Base-by-base conservation (phyloP, 2,888 invertebrate genomes). In the Drosophila lutescens region DNA sequence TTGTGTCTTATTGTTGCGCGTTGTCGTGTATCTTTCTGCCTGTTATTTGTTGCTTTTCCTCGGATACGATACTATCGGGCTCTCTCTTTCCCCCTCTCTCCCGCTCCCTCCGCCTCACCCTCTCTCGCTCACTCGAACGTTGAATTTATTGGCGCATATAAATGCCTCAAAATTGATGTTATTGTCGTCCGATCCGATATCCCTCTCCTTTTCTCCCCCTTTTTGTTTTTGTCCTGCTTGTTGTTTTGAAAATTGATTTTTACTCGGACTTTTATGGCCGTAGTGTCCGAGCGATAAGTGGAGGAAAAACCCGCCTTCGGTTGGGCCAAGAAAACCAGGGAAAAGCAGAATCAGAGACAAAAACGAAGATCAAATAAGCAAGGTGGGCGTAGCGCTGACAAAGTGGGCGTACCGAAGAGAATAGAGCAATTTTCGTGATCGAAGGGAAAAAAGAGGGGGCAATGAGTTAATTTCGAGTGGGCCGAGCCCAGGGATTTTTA, bases 131-230 rank as follows among this genome's bases (percentile, higher is more conserved):
- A 13, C 20, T 20, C 44, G 4, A 26, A 7, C 6, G 43, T 78
- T 77, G 83, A 86, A 86, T 86, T 86, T 86, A 86, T 86, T 86
- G 88, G 86, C 86, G 89, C 89, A 86, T 86, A 86, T 86, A 86
- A 89, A 86, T 86, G 88, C 88, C 79, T 89, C 78, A 77, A 89
- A 86, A 89, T 89, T 88, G 80, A 89, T 86, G 89, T 86, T 88
- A 87, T 89, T 86, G 89, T 89, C 86, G 86, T 80, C 87, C 72
- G 66, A 63, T 66, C 66, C 20, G 34, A 34, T 34, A 34, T 58
- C 62, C 76, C 17, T 23, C 71, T 63, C 63, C 43, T 56, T 47
- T 55, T 54, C 51, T 49, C 56, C 50, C 12, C 23, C 20, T 34
- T 49, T 62, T 54, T 55, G 49, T 53, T 69, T 77, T 55, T 83